Percentiles rank a stretch among this genome's conserved stretches.
Conservation (phyloP, 2,113 vertebrate species). For the Mandrillus leucophaeus region DNA sequence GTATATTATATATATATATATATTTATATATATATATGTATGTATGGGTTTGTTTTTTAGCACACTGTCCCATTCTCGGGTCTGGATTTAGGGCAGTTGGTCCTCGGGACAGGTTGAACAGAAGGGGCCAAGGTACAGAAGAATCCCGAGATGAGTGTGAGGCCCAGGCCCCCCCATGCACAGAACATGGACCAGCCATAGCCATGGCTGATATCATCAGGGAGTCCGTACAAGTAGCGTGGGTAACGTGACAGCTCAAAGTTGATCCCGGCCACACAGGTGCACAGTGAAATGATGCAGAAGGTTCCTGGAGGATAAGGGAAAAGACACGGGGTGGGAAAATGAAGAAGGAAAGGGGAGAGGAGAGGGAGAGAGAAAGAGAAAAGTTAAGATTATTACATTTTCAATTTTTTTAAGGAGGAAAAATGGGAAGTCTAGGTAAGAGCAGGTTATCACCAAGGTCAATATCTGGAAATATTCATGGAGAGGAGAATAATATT, state of each 20-base stretch:
- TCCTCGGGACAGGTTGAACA: constrained; percentile 96
- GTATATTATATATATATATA: constrained; percentile 84
- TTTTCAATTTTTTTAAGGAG: background rate
- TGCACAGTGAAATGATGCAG: constrained; percentile 99
- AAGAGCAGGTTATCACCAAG: background rate
- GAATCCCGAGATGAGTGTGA: constrained; percentile 97
- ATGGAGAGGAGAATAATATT: rapidly evolving
- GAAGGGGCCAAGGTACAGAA: constrained; percentile 99
- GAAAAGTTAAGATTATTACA: background rate
- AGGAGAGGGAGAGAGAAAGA: background rate
- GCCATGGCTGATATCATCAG: constrained; percentile 97
- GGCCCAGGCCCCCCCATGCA: constrained; percentile 97
- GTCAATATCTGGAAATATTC: background rate
- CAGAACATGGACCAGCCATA: constrained; percentile 99
- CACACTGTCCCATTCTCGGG: constrained; percentile 98
- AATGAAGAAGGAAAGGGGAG: constrained; percentile 42
- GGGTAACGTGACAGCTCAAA: constrained; percentile 98
- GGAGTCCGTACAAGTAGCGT: constrained; percentile 94
- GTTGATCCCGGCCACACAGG: constrained; percentile 98
- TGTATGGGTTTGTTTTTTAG: constrained; percentile 84
- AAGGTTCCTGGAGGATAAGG: constrained; percentile 91
- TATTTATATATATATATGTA: constrained; percentile 69
- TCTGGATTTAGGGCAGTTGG: constrained; percentile 96
- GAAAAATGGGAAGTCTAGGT: background rate
- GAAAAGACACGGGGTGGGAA: constrained; percentile 1